Evolutionary conservation across 2,113 vertebrate species (phyloP).

Genomic region (Stegostoma tigrinum): DNA sequence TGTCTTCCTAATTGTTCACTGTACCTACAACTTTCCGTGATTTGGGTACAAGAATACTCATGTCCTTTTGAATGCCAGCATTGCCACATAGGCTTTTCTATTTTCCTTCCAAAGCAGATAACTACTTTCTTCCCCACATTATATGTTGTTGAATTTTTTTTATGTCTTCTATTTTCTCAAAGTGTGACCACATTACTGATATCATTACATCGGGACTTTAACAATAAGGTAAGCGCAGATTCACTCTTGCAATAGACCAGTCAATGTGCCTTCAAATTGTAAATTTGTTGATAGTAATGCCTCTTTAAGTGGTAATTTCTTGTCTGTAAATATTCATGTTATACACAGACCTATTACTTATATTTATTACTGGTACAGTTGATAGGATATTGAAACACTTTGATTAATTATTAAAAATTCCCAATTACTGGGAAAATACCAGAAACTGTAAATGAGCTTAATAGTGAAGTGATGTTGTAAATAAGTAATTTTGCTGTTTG

Average conservation of each 20-base stretch:
- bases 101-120: too few relatives aligned
- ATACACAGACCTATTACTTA: background rate
- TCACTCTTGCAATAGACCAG: background rate
- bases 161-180: background rate
- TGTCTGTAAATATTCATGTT: background rate
- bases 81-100: too few relatives aligned
- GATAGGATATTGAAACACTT: background rate
- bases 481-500: slow-evolving; percentile 12
- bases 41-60: too few relatives aligned
- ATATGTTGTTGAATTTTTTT: background rate
- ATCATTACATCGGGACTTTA: background rate
- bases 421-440: background rate
- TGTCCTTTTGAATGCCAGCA: too few relatives aligned
- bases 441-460: slow-evolving; percentile 8
- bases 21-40: too few relatives aligned
- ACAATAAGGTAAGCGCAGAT: background rate
- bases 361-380: background rate
- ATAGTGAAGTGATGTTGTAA: background rate
- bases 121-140: too few relatives aligned
- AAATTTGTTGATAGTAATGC: background rate
- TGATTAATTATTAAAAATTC: slow-evolving; percentile 17
- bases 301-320: background rate
- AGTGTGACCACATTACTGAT: background rate
- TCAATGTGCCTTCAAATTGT: background rate
- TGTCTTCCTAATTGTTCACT: too few relatives aligned